A percentile compares a stretch with the other conserved stretches of the same genome.
These are phyloP conservation scores for Phyllotreta cruciferae DNA, from an alignment of 2,888 invertebrate species.

Conservation along the genomic window DNA sequence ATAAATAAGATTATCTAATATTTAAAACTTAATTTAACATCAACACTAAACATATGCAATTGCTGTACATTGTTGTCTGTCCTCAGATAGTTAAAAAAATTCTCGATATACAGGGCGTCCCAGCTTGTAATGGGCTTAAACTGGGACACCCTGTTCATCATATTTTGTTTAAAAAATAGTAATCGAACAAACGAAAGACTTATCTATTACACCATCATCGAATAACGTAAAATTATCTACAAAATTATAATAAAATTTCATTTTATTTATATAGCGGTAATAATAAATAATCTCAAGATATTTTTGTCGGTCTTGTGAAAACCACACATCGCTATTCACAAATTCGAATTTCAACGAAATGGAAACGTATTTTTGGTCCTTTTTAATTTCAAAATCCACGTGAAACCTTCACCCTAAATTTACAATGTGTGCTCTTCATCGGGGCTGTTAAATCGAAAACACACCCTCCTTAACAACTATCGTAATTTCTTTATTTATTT, in stretches of 20 bases:
- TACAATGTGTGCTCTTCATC: conserved; percentile 9
- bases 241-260: conserved; percentile 4
- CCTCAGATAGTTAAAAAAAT: no score
- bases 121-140: no score
- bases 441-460: neutral
- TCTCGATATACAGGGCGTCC: no score
- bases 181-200: no score
- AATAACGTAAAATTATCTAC: neutral
- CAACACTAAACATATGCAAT: neutral
- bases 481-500: no score
- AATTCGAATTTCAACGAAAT: neutral
- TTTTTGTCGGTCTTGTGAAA: conserved; percentile 11
- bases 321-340: no score
- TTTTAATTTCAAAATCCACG: neutral
- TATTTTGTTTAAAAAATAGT: no score
- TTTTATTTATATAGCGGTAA: conserved; percentile 9
- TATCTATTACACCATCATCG: no score
- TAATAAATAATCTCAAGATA: conserved; percentile 21
- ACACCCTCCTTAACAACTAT: conserved; percentile 27
- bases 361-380: neutral
- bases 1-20: conserved; percentile 9
- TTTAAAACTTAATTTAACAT: conserved; percentile 12
- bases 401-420: neutral
- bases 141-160: no score
- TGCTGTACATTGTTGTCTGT: conserved; percentile 4